These are phyloP conservation scores for Marmota monax DNA, from an alignment of 2,113 vertebrate genomes.

Conservation along the genomic window DNA sequence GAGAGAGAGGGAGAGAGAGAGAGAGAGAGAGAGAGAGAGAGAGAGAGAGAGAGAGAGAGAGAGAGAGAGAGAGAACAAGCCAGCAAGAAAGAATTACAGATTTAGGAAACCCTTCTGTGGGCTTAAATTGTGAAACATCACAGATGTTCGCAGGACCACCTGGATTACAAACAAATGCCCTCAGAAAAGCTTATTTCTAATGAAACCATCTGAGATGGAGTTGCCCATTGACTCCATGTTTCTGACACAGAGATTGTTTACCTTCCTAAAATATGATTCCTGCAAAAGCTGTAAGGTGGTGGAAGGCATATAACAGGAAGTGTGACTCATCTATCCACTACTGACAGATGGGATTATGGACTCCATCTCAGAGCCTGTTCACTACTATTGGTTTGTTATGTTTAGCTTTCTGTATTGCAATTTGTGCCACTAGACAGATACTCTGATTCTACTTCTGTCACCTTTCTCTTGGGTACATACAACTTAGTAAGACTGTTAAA, in stretches of 20 bases:
- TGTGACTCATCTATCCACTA: not conserved
- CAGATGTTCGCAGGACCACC: not conserved
- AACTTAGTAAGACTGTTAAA: not conserved
- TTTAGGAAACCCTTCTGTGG: not conserved
- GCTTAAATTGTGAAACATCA: not conserved
- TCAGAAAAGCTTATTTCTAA: conserved; percentile 18
- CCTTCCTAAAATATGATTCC: not conserved
- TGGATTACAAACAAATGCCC: not conserved
- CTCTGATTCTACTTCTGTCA: not conserved
- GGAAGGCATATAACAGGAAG: not conserved
- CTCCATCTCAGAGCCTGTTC: not conserved
- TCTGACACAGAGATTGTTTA: not conserved
- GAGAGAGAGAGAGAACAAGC: too few species aligned
- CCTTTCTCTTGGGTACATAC: not conserved
- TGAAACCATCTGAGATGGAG: not conserved
- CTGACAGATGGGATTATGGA: not conserved
- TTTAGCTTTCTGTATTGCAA: not conserved
- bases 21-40: too few species aligned
- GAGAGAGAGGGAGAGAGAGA: not conserved
- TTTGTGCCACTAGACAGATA: not conserved
- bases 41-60: not conserved
- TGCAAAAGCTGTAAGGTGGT: not conserved
- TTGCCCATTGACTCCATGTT: not conserved
- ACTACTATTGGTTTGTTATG: not conserved
- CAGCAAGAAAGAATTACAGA: not conserved